Conservation (phyloP, 2,113 vertebrate genomes). For the Tachysurus vachellii region DNA sequence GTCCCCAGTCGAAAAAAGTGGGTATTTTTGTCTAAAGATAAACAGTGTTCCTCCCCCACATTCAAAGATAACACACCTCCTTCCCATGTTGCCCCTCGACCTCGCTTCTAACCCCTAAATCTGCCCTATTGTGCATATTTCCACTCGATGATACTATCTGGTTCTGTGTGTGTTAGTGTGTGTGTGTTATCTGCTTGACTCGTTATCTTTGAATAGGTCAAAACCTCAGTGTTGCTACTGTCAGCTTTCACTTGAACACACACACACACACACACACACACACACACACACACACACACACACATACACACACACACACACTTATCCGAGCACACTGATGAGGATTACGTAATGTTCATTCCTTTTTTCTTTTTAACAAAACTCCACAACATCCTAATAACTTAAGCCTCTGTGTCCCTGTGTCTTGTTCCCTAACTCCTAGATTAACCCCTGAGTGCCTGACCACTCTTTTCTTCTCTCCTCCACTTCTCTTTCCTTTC, state of each 20-base stretch:
- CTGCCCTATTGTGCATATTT: conserved; percentile 50
- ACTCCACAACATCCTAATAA: conserved; percentile 9
- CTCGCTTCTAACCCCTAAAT: conserved; percentile 46
- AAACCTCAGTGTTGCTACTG: conserved; percentile 50
- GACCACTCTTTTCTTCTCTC: conserved; percentile 29
- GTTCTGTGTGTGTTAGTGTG: conserved; percentile 20
- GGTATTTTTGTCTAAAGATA: conserved; percentile 29
- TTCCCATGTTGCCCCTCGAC: conserved; percentile 43
- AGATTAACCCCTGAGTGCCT: conserved; percentile 49
- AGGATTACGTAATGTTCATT: conserved; percentile 5
- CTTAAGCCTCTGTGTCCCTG: not conserved
- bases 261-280: conserved; percentile 15
- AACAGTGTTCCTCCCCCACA: conserved; percentile 24
- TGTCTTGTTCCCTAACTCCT: conserved; percentile 10
- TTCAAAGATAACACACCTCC: conserved; percentile 45
- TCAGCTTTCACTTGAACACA: conserved; percentile 49
- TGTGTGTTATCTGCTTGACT: conserved; percentile 36
- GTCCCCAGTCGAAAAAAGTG: not conserved
- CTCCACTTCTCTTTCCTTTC: conserved; percentile 35
- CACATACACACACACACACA: conserved; percentile 1
- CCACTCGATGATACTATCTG: conserved; percentile 50
- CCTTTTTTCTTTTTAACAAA: conserved; percentile 15
- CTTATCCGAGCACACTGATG: not conserved
- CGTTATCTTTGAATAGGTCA: conserved; percentile 48
- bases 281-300: conserved; percentile 10